Base-by-base conservation (phyloP, 2,113 vertebrate species). In the Cyphomyrus plagiostoma region DNA sequence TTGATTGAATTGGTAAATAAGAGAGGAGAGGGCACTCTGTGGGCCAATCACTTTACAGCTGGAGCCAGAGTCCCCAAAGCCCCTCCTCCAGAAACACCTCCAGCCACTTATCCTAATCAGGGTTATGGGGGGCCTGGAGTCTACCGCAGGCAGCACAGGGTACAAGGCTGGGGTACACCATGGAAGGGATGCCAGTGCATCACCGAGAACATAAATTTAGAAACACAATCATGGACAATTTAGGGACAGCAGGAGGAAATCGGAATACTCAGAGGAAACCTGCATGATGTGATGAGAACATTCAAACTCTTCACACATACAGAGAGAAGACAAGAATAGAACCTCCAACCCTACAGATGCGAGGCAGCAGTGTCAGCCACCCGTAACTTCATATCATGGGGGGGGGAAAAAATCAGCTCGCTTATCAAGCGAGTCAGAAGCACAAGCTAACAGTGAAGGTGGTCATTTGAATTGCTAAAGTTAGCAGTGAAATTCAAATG, bases 401-500 rank as follows among this genome's bases (percentile, higher is more conserved):
- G 50, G 11, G 50, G 9, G 2, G 0, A 2, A 39, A 7, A 19
- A 42, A 80, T 77, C 74, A 42, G 13, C 70, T 77, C 3, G 1
- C n/a, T 66, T 30, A 66, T 66, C 62, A 62, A n/a, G 58, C 1
- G 35, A 39, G 74, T 42, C 74, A 80, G 15, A 80, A 5, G 35
- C 74, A 30, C 26, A 80, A 42, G 74, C 35, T 80, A 80, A 80
- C 30, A n/a, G 74, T 19, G 35, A 42, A 80, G 74, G 74, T 19
- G 30, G 30, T 6, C 35, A 42, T 80, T 80, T 80, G 74, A 80
- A 80, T 80, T 80, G 74, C 35, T 35, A 35, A 35, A 42, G 30
- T 77, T 35, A 48, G 80, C 80, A 84, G 80, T 84, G 80, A 35
- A 77, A 77, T 84, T 84, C 80, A 84, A 84, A 84, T 48, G 80